These are phyloP conservation scores for Xenopus petersii DNA, from an alignment of 2,797 vertebrate species.

Conservation along the genomic window DNA sequence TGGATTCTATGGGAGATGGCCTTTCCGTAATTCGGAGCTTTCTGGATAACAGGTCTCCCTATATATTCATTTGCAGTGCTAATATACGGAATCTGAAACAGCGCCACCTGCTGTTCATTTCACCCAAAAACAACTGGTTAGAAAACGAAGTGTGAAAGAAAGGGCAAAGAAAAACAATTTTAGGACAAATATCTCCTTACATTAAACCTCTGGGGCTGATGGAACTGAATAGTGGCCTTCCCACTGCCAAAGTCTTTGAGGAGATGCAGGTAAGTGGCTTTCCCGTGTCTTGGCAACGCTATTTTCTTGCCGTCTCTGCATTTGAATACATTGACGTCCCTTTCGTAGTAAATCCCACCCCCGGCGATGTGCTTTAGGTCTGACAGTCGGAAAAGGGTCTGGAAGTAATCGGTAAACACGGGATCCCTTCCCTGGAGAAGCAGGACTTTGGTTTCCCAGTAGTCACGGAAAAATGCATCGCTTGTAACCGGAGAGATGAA, in stretches of 20 bases:
- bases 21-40: too few species aligned
- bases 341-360: constrained; percentile 69
- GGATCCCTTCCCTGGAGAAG: constrained; percentile 73
- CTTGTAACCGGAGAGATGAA: constrained; percentile 75
- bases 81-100: too few species aligned
- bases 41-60: too few species aligned
- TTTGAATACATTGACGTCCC: constrained; percentile 80
- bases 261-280: constrained; percentile 72
- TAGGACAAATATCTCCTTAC: constrained; percentile 57
- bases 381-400: constrained; percentile 76
- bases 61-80: too few species aligned
- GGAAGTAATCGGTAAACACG: constrained; percentile 65
- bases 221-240: constrained; percentile 88
- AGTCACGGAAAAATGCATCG: constrained; percentile 78
- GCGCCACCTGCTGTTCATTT: too few species aligned
- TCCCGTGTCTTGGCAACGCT: constrained; percentile 77
- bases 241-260: constrained; percentile 76
- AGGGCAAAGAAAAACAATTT: too few species aligned
- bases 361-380: constrained; percentile 74
- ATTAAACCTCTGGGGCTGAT: constrained; percentile 93
- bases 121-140: too few species aligned
- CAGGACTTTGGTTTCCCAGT: constrained; percentile 88
- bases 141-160: too few species aligned
- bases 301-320: constrained; percentile 78
- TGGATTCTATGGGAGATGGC: too few species aligned